Evolutionary conservation across 1,140 invertebrate species (phyloP), one percentile per base, ranked within the genome.

Genomic region (Lepidurus packardi): DNA sequence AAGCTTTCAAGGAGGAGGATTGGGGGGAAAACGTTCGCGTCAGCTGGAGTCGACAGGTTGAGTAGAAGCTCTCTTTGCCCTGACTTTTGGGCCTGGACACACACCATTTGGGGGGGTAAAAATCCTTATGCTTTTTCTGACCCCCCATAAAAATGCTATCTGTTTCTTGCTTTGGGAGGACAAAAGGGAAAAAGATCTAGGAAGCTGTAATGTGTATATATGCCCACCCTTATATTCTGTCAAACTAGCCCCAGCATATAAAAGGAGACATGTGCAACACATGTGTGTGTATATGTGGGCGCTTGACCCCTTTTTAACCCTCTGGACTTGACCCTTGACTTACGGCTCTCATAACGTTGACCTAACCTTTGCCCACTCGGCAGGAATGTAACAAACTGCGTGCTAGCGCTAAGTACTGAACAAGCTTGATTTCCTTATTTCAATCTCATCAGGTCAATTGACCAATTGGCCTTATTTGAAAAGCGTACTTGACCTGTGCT

Each of bases 191-290:
- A 65, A 65, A 65, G 53, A 65, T 65, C 4, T 65, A 21, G 53
- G 10, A 65, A 47, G 45, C 45, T 47, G 53, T 65, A 65, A 34
- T 34, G 34, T 65, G 53, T 21, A 21, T 65, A 65, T 65, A 16
- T 65, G 53, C 21, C 53, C 3, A 34, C 34, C 34, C 16, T 21
- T 65, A 65, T n/a, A 65, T 65, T n/a, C 6, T 65, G 53, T 65
- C 53, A 13, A 21, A 65, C 53, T 65, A 65, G 53, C 9, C 21
- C 53, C 21, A 65, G 34, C 34, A 34, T 34, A 34, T 34, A 65
- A 65, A 65, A 65, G 53, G 53, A 65, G 53, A 65, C 53, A 65
- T 65, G 53, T 65, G 53, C 53, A 65, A 65, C 53, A 65, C 53
- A 65, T 65, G 53, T 65, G 53, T 47, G 45, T 65, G 53, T 65